These are phyloP conservation scores for Drosophila sp. DNA, from an alignment of 1,140 invertebrate genomes.

Conservation along the genomic window DNA sequence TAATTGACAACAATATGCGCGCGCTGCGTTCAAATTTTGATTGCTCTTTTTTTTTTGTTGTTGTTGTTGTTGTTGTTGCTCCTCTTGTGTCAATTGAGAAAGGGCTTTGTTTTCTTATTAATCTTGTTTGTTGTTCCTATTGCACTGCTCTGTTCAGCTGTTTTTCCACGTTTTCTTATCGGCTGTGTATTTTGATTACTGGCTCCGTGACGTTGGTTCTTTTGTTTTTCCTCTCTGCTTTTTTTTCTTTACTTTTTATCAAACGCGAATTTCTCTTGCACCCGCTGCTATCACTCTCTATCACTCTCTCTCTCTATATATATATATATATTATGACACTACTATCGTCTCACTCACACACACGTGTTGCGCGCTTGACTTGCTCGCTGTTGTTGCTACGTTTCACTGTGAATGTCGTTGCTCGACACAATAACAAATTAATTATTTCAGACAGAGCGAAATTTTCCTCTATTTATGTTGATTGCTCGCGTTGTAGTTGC, in stretches of 20 bases:
- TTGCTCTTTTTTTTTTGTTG: too few relatives aligned
- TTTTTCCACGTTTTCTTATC: slow-evolving; percentile 71
- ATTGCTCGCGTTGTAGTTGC: slow-evolving; percentile 49
- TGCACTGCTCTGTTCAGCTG: slow-evolving; percentile 53
- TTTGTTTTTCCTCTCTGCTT: slow-evolving; percentile 40
- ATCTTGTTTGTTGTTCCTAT: slow-evolving; percentile 10
- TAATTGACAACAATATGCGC: slow-evolving; percentile 47
- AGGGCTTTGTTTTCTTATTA: slow-evolving; percentile 12
- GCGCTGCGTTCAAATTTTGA: slow-evolving; percentile 31
- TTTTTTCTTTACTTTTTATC: slow-evolving; percentile 39
- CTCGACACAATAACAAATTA: slow-evolving; percentile 66
- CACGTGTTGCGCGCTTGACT: slow-evolving; percentile 55
- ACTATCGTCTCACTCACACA: slow-evolving; percentile 33
- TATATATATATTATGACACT: slow-evolving; percentile 11
- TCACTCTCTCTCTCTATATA: too few relatives aligned
- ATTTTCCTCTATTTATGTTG: slow-evolving; percentile 69
- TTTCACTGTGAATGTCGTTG: slow-evolving; percentile 58
- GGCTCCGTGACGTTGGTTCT: slow-evolving; percentile 3
- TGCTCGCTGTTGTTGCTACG: slow-evolving; percentile 29
- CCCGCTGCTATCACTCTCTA: too few relatives aligned
- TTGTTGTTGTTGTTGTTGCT: slow-evolving; percentile 25
- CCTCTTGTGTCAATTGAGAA: slow-evolving; percentile 3
- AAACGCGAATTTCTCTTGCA: slow-evolving; percentile 37
- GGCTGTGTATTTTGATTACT: slow-evolving; percentile 41
- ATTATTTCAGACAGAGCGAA: slow-evolving; percentile 62